These are phyloP conservation scores for Salminus brasiliensis DNA, from an alignment of 2,113 vertebrate species.

Conservation along the genomic window DNA sequence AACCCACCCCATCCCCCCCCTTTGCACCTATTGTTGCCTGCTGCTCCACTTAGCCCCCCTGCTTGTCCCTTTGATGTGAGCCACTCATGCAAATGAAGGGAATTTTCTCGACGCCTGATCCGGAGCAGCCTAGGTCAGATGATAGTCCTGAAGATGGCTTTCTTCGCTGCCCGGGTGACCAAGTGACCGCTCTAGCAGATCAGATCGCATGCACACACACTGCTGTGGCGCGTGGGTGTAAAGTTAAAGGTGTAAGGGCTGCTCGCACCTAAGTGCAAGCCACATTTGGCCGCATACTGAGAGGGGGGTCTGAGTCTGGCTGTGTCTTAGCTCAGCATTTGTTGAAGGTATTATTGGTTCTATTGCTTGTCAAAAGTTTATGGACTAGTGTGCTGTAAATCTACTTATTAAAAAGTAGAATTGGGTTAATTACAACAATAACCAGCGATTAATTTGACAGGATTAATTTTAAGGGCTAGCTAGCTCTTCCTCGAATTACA, in stretches of 20 bases:
- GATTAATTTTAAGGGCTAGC: too few relatives aligned
- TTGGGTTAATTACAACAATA: too few relatives aligned
- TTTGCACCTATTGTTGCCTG: conserved; percentile 44
- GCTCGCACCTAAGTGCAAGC: neutral
- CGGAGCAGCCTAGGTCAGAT: conserved; percentile 19
- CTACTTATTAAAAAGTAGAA: too few relatives aligned
- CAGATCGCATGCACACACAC: neutral
- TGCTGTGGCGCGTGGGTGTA: neutral
- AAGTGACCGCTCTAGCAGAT: neutral
- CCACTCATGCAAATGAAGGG: conserved; percentile 57
- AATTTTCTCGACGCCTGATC: conserved; percentile 54
- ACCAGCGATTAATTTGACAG: too few relatives aligned
- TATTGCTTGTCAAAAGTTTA: too few relatives aligned
- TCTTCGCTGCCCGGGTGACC: conserved; percentile 6
- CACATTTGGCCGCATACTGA: neutral
- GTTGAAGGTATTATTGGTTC: neutral
- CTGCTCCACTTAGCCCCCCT: conserved; percentile 24
- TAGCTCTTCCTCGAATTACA: too few relatives aligned
- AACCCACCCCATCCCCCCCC: neutral
- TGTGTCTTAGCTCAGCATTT: too few relatives aligned
- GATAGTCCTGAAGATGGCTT: conserved; percentile 7
- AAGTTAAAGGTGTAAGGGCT: neutral
- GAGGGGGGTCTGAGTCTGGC: too few relatives aligned
- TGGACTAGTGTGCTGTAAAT: too few relatives aligned
- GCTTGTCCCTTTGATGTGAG: conserved; percentile 53